Evolutionary conservation across 2,888 invertebrate species (phyloP), one percentile per base, ranked within the genome.

Genomic region (Oscheius onirici): DNA sequence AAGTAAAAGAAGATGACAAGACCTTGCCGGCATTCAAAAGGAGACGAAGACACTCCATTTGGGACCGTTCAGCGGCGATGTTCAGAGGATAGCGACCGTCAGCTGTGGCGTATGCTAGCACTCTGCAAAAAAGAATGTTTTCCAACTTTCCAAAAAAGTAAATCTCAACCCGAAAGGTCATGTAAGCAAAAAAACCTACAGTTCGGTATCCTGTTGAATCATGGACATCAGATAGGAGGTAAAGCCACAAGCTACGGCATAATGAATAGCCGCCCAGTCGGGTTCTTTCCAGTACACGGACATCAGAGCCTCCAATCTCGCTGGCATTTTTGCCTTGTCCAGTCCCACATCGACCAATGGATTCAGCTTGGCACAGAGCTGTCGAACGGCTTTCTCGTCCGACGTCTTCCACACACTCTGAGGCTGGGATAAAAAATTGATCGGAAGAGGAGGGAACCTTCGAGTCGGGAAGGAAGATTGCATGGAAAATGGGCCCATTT

Each of bases 181-280:
- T n/a, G n/a, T n/a, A n/a, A 0, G 20, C 6, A 11, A n/a, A 46
- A 15, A 34, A 8, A 40, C 71, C 24, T 11, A 66, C 66, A 66
- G n/a, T 57, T 71, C 66, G 2, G 43, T 44, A 40, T 71, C 71
- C 22, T 71, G 52, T 55, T 71, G 44, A 13, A 71, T 44, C 46
- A 66, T 44, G 1, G 55, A 17, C 11, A 10, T 55, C 13, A 71
- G 44, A 40, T 46, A 66, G n/a, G 17, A 44, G 49, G 41, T 68
- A 22, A 72, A 52, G 44, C 72, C 72, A 43, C 61, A 68, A 13
- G 72, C 72, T 11, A 58, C 58, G 1, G 67, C 72, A 22, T 67
- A 67, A 28, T 72, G 72, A 22, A 72, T 58, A 6, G 72, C 44
- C n/a, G 58, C 40, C 72, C 72, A 72, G 52, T 68, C 68, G 17